These are phyloP conservation scores for Sylvilagus floridanus DNA, from an alignment of 2,797 vertebrate genomes.

Conservation along the genomic window DNA sequence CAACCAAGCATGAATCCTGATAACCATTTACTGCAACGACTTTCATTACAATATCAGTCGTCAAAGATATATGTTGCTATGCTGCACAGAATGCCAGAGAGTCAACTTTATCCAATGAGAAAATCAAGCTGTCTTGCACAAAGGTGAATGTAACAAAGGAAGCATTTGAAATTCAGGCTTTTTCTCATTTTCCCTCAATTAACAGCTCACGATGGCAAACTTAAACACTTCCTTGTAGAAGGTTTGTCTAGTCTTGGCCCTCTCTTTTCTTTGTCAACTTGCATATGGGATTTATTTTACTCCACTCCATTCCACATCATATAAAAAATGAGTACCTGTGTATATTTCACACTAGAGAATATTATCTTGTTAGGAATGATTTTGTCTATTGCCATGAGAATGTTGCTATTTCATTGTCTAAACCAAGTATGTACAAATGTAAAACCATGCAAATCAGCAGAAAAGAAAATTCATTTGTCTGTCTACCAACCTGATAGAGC, in stretches of 20 bases:
- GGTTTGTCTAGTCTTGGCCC: too few relatives aligned
- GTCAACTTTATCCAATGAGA: conserved; percentile 22
- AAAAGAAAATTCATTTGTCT: not conserved
- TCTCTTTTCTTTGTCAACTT: not conserved
- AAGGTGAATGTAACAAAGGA: not conserved
- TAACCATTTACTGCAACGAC: not conserved
- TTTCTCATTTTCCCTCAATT: conserved; percentile 24
- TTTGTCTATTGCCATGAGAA: not conserved
- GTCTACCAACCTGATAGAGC: not conserved
- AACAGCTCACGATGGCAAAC: not conserved
- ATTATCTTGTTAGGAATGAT: not conserved
- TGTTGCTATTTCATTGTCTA: not conserved
- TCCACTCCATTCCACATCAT: not conserved
- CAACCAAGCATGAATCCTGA: conserved; percentile 34
- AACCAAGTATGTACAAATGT: not conserved
- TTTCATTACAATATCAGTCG: not conserved
- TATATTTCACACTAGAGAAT: not conserved
- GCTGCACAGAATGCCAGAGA: not conserved
- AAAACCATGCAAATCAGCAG: not conserved
- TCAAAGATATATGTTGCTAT: not conserved
- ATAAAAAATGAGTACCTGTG: not conserved
- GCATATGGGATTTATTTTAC: not conserved
- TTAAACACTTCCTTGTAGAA: not conserved
- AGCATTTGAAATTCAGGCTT: conserved; percentile 10
- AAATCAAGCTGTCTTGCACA: not conserved